Base-by-base conservation (phyloP, 2,797 vertebrate genomes). In the Scarus forsteni region DNA sequence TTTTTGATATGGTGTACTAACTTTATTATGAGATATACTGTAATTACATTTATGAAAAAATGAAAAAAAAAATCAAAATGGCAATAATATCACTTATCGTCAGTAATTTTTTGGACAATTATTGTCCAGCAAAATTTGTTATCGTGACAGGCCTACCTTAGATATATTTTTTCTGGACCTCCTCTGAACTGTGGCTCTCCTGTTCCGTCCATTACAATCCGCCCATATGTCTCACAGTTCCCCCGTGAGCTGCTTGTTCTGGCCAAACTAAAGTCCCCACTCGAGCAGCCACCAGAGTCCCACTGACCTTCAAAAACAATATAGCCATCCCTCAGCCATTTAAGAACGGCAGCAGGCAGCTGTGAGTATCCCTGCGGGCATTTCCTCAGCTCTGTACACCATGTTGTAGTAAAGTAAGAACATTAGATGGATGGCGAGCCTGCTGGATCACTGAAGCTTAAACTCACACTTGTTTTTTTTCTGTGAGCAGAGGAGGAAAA, bases 291-390 rank as follows among this genome's bases (percentile, higher is more conserved):
- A 57, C 60, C 54, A 66, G 10, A 80, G 72, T 63, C 51, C 50
- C 27, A 8, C 44, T 74, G 84, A 87, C 80, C 84, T 88, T 88
- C 81, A 79, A 6, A 83, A 75, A 81, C 67, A 80, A 67, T 48
- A 34, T 6, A 34, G 7, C 35, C 43, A 59, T 39, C 73, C 46
- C 51, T 36, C 1, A 1, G 2, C 16, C 52, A 11, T 71, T 73
- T 40, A 10, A 27, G 58, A 69, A 6, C 3, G 40, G 77, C 73
- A 55, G 0, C 7, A 50, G 46, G 60, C 54, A 76, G 70, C 75
- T 48, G 67, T 38, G 36, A 55, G 43, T 4, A 9, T 65, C 80
- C 77, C 77, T 12, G 72, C 5, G 2, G 70, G 51, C 40, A 3
- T 8, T 57, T 65, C 44, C 52, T 59, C 7, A 0, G 34, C 73